These are phyloP conservation scores for Pseudois nayaur DNA, from an alignment of 2,113 vertebrate species.

Conservation along the genomic window DNA sequence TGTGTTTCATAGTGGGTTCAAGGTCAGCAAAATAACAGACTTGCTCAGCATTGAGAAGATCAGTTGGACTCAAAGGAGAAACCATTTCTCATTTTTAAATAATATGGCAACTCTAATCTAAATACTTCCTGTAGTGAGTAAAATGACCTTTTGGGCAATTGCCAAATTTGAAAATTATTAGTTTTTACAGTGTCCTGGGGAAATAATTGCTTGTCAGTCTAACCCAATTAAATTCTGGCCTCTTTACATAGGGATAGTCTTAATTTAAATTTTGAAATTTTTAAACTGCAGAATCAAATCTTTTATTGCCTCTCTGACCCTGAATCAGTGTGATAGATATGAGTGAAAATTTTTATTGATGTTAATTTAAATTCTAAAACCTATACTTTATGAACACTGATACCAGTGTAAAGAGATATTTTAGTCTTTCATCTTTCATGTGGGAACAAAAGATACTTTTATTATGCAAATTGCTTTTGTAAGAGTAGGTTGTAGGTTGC, in stretches of 20 bases:
- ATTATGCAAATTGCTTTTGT: background rate
- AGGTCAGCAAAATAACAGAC: background rate
- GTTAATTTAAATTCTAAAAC: constrained; percentile 22
- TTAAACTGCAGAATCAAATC: background rate
- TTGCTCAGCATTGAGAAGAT: background rate
- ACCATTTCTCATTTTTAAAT: background rate
- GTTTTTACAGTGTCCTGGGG: background rate
- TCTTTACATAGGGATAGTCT: background rate
- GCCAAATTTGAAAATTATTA: background rate
- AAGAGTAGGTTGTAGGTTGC: background rate
- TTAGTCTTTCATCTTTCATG: background rate
- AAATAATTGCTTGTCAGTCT: background rate
- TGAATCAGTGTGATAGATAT: background rate
- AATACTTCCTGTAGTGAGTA: background rate
- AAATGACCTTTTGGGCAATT: background rate
- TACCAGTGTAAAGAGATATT: background rate
- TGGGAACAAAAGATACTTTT: background rate
- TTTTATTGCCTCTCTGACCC: background rate
- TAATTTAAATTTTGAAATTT: background rate
- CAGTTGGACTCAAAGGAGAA: background rate
- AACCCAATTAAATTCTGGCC: background rate
- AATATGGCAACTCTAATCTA: background rate
- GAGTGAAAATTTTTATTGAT: background rate
- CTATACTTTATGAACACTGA: background rate
- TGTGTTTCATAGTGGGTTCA: background rate